phyloP scores from a whole-genome alignment of 2,797 vertebrate species.

The Syngnathus acus region DNA sequence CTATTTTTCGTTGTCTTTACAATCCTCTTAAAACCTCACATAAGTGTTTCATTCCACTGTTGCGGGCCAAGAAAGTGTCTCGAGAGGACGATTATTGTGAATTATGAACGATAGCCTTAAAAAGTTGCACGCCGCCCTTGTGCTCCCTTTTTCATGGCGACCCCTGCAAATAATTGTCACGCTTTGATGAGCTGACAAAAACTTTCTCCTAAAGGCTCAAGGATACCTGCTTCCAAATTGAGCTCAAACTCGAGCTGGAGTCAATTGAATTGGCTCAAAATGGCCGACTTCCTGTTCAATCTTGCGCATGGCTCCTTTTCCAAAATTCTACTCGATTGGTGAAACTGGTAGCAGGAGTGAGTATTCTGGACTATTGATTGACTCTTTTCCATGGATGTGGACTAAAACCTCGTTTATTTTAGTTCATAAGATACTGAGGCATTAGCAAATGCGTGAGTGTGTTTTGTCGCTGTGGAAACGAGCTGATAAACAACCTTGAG shows the following conservation, averaged over 20 bases:
- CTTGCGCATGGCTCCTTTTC: too few species aligned
- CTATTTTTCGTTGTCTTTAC: conserved; percentile 5
- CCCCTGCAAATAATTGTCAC: too few species aligned
- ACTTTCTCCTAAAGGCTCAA: neutral
- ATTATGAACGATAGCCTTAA: neutral
- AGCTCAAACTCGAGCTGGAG: neutral
- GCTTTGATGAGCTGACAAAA: neutral
- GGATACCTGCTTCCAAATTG: neutral
- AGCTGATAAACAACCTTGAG: conserved; percentile 47
- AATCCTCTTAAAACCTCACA: neutral
- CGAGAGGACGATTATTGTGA: neutral
- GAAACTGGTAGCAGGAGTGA: too few species aligned
- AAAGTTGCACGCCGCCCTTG: neutral
- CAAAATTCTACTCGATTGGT: too few species aligned
- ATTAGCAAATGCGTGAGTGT: conserved; percentile 14
- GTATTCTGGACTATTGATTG: too few species aligned
- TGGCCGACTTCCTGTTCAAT: too few species aligned
- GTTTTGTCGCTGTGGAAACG: conserved; percentile 36
- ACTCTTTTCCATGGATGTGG: too few species aligned
- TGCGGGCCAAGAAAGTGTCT: neutral
- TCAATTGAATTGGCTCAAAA: too few species aligned
- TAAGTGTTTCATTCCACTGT: neutral
- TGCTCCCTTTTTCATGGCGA: too few species aligned
- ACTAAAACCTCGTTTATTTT: too few species aligned
- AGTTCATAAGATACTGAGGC: conserved; percentile 37